A percentile compares a stretch with the other conserved stretches of the same genome.
These are phyloP conservation scores for Calliscelio sp. DNA, from an alignment of 2,888 invertebrate species.

Conservation along the genomic window DNA sequence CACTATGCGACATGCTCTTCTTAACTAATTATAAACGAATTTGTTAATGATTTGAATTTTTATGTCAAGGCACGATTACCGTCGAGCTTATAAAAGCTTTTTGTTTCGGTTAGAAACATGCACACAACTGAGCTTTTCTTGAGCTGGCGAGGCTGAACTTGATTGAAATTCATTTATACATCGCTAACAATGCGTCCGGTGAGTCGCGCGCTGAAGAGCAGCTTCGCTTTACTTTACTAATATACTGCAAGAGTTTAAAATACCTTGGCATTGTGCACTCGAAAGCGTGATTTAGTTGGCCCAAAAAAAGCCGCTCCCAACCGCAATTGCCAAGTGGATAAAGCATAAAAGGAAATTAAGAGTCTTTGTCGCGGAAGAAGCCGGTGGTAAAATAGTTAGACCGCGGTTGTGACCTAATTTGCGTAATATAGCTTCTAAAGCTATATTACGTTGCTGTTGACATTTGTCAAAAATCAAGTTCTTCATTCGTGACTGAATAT, in stretches of 20 bases:
- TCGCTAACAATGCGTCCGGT: slow-evolving; percentile 29
- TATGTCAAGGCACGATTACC: background rate
- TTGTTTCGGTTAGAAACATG: background rate
- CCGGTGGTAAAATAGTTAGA: slow-evolving; percentile 50
- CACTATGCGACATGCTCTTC: slow-evolving; percentile 5
- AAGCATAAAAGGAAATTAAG: slow-evolving; percentile 70
- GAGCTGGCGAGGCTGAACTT: background rate
- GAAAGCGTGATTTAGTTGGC: slow-evolving; percentile 55
- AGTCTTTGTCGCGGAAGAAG: slow-evolving; percentile 58
- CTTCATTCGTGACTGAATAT: background rate
- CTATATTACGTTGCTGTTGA: no score
- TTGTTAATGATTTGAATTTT: slow-evolving; percentile 31
- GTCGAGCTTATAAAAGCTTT: background rate
- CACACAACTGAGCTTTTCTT: background rate
- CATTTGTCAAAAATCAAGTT: background rate
- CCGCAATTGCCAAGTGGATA: slow-evolving; percentile 65
- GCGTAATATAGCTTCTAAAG: slow-evolving; percentile 39
- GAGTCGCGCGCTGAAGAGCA: slow-evolving; percentile 3
- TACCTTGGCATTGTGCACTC: slow-evolving; percentile 57
- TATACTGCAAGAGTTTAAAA: slow-evolving; percentile 58
- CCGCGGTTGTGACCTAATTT: slow-evolving; percentile 63
- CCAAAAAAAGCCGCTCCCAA: slow-evolving; percentile 47
- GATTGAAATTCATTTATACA: slow-evolving; percentile 38
- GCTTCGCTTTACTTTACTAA: slow-evolving; percentile 47
- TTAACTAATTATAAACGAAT: slow-evolving; percentile 49